Conservation (phyloP, 2,797 vertebrate genomes). For the Eulemur coronatus region DNA sequence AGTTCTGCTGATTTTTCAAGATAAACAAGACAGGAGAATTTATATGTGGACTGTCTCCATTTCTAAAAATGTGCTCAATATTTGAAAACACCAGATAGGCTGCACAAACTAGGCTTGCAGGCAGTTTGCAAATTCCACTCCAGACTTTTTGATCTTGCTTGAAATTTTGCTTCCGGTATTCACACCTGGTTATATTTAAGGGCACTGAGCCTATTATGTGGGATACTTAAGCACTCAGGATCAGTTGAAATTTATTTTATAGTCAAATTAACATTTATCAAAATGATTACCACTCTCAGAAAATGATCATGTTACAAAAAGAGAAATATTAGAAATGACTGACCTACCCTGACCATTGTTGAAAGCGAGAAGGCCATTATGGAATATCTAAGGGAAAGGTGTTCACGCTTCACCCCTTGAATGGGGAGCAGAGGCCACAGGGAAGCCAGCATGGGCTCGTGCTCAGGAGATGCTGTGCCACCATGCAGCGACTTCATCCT, state of each 20-base stretch:
- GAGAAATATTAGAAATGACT: background rate
- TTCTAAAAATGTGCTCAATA: background rate
- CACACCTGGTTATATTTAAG: background rate
- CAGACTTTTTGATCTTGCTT: background rate
- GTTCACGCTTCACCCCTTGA: background rate
- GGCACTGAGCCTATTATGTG: background rate
- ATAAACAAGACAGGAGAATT: background rate
- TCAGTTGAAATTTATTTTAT: background rate
- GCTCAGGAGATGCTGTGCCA: background rate
- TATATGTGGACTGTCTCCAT: background rate
- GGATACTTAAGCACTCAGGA: background rate
- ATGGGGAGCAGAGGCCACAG: fast-evolving
- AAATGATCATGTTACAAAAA: background rate
- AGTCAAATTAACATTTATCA: background rate
- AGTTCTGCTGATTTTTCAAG: background rate
- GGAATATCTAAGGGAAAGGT: no score
- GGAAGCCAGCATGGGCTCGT: background rate
- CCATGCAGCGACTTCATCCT: fast-evolving
- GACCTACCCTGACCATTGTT: background rate
- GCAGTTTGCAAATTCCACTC: background rate
- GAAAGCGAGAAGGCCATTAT: background rate
- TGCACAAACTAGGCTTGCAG: background rate
- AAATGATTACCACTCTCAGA: background rate
- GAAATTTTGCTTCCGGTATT: background rate
- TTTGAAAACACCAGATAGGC: background rate